Evolutionary conservation across 1,140 invertebrate genomes (phyloP), one percentile per base, ranked within the genome.

Genomic region (Semibalanus balanoides): DNA sequence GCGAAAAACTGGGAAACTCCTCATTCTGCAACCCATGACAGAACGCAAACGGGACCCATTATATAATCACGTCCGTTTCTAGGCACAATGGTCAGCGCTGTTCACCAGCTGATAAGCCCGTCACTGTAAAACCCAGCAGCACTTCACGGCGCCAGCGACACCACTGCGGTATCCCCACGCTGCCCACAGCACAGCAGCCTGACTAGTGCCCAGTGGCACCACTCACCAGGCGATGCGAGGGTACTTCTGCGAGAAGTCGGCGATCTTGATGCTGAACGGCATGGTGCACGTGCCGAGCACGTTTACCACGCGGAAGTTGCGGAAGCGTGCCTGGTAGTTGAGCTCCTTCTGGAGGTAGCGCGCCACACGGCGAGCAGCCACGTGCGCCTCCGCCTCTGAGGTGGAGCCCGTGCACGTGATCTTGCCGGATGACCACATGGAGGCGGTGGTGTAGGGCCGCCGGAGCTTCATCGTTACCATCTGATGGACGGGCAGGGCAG

Each of bases 381-480:
- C 87, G 84, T 92, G 95, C 0, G 95, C 93, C 82, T 96, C 91
- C 1, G 87, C 86, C 85, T 98, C 96, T 80, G 93, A 96, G 43
- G 94, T 97, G 72, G 96, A 92, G 77, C 97, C 96, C 43, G 96
- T 98, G 82, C 95, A 97, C 28, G 95, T 97, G 30, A 99, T 89
- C 84, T 97, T 95, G 0, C 97, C 97, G 74, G 96, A 97, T 40
- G 95, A 98, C 95, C 96, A 98, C 81, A 99, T 97, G 64, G 93
- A 97, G 0, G 97, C 96, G 27, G 96, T 98, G 11, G 94, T 94
- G 80, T 92, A 91, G 17, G 96, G 96, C 81, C 90, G 90, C 64
- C 96, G 88, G 76, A 98, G 83, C 85, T 97, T 98, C 96, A 99
- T 98, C 29, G 94, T 96, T 43, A 98, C 90, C 94, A 98, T 97